Evolutionary conservation across 2,888 invertebrate species (phyloP), one percentile per base, ranked within the genome.

Genomic region (Apoda limacodes): DNA sequence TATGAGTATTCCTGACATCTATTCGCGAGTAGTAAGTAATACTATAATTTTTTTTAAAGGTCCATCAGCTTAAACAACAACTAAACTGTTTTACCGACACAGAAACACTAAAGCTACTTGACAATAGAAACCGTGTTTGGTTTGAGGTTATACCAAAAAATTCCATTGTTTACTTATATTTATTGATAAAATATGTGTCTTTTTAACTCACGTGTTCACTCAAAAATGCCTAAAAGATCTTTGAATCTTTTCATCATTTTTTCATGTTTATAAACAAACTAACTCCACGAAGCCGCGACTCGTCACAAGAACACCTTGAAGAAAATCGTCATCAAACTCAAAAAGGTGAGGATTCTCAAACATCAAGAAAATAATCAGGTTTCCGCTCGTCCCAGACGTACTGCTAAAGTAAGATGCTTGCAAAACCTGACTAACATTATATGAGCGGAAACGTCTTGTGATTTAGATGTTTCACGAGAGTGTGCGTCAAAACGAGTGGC

Each of bases 351-450:
- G 27, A 12, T 30, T 35, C 35, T 30, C 27, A 35, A 30, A 35
- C 35, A 24, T 30, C 35, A 29, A 23, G 22, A 31, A 31, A 31
- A 24, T 33, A 28, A 34, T 34, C 29, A 29, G 29, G 29, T 34
- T 34, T 34, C 34, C 14, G 34, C 32, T 36, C 27, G 36, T 26
- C 30, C 36, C 19, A 32, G 27, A 30, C 30, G 30, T 33, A 26
- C 32, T 22, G 30, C 36, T 22, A 32, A 36, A 33, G 26, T 23
- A 32, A 32, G 32, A 36, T 36, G 32, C 22, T 30, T 36, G 30
- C 32, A 32, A 33, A 36, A 26, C 10, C 27, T 32, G 13, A 32
- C 26, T 13, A 10, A 27, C 5, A 36, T 27, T 36, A 30, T 9
- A 30, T 24, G 21, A 32, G 12, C 22, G 27, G 27, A 30, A 30